Evolutionary conservation across 2,888 invertebrate genomes (phyloP).

Genomic region (Heliconius hortense): DNA sequence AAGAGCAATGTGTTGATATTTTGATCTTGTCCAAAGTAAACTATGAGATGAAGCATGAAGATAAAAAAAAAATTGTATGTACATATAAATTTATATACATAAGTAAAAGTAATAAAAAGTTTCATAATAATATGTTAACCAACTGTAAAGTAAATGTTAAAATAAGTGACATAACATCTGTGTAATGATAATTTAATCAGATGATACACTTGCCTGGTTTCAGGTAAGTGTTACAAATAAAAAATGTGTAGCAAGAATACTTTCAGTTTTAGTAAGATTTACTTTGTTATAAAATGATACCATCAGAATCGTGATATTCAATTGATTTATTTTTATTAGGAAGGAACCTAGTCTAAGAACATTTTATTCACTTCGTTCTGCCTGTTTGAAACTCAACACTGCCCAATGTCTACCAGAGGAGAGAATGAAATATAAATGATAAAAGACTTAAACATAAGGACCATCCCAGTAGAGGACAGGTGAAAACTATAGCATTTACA

Average conservation of each 20-base stretch:
- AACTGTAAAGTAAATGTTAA: constrained; percentile 4
- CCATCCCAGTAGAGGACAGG: too few relatives aligned
- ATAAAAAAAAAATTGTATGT: neutral
- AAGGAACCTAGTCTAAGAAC: too few relatives aligned
- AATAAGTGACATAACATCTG: constrained; percentile 4
- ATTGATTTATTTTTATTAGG: neutral
- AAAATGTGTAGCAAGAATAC: neutral
- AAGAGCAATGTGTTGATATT: too few relatives aligned
- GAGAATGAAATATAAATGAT: too few relatives aligned
- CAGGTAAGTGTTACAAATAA: neutral
- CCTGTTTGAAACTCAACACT: too few relatives aligned
- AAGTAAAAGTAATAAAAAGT: neutral
- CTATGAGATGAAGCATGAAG: neutral
- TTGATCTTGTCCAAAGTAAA: too few relatives aligned
- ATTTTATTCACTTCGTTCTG: too few relatives aligned
- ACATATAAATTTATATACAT: neutral
- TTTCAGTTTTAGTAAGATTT: neutral
- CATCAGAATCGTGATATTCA: neutral
- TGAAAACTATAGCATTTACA: neutral
- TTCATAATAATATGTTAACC: constrained; percentile 5
- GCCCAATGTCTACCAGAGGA: too few relatives aligned
- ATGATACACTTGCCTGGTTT: constrained; percentile 19
- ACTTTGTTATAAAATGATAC: neutral
- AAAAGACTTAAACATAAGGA: too few relatives aligned
- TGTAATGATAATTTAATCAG: constrained; percentile 12